Evolutionary conservation across 1,140 invertebrate species (phyloP), one percentile per base, ranked within the genome.

Genomic region (Micrasema minimum): DNA sequence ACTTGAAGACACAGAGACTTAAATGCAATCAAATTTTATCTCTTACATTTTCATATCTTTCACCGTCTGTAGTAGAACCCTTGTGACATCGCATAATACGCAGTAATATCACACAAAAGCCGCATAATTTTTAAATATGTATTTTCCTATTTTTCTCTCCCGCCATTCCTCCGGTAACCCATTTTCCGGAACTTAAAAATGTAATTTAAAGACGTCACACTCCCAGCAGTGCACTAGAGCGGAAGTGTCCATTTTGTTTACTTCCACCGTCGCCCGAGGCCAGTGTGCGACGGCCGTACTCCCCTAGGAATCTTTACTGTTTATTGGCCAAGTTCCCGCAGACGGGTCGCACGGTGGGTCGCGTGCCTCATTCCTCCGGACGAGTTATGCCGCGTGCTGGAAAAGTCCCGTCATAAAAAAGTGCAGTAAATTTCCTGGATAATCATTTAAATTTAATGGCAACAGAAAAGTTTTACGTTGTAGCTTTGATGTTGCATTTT

Each of bases 221-320:
- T 59, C 55, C 55, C 55, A 1, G 20, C 55, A 10, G 55, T 38
- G 31, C 31, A 38, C 11, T 59, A 41, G 16, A 10, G 55, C 14
- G n/a, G 55, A 53, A 53, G 14, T 38, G 55, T 59, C 55, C 31
- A 59, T 59, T 59, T 59, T 59, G 16, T 59, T 59, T 59, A 59
- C 55, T 59, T 59, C 38, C 38, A 59, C 55, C 7, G 35, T 14
- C 12, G 23, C 23, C 50, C 23, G 10, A 14, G 10, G 7, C 14
- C 35, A 6, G 16, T 18, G 22, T 26, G 14, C 14, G 5, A 6
- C 14, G 26, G n/a, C 14, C 23, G 3, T 14, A 12, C 55, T 59
- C 55, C 37, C 55, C 6, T 11, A 43, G 55, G 55, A 59, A 59
- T 59, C 35, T 59, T 59, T 38, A 59, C 37, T 59, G 55, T 59